phyloP scores from a whole-genome alignment of 2,888 invertebrate species.

The Mongoloraphidia duomilia region DNA sequence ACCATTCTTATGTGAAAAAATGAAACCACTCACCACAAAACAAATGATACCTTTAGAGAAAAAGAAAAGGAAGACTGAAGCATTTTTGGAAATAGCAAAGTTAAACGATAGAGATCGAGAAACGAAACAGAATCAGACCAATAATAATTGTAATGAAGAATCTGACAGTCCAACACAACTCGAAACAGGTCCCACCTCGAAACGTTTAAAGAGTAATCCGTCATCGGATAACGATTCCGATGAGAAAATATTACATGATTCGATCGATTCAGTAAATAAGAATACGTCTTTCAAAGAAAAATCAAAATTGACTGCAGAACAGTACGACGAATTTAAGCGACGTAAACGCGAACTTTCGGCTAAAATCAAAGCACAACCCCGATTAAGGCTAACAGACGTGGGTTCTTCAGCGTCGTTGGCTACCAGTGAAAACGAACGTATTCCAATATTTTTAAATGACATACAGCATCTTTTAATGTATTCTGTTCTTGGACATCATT shows the following conservation, averaged over 20 bases:
- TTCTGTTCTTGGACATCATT: conserved; percentile 55
- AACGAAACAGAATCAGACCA: conserved; percentile 16
- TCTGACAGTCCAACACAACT: conserved; percentile 9
- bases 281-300: conserved; percentile 18
- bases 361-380: conserved; percentile 31
- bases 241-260: no score
- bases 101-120: conserved; percentile 43
- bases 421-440: conserved; percentile 38
- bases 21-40: conserved; percentile 33
- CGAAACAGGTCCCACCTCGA: conserved; percentile 16
- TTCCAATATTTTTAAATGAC: conserved; percentile 70
- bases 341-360: conserved; percentile 27
- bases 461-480: conserved; percentile 69
- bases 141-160: conserved; percentile 6
- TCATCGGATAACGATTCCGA: no score
- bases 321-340: conserved; percentile 35
- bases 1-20: conserved; percentile 15
- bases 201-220: conserved; percentile 8
- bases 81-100: conserved; percentile 41
- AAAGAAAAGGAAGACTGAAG: conserved; percentile 47
- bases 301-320: conserved; percentile 21
- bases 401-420: conserved; percentile 51
- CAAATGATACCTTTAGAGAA: conserved; percentile 40
- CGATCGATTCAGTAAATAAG: neutral
- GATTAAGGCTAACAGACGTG: conserved; percentile 45